phyloP scores from a whole-genome alignment of 2,797 vertebrate species.

The Nothura maculosa region DNA sequence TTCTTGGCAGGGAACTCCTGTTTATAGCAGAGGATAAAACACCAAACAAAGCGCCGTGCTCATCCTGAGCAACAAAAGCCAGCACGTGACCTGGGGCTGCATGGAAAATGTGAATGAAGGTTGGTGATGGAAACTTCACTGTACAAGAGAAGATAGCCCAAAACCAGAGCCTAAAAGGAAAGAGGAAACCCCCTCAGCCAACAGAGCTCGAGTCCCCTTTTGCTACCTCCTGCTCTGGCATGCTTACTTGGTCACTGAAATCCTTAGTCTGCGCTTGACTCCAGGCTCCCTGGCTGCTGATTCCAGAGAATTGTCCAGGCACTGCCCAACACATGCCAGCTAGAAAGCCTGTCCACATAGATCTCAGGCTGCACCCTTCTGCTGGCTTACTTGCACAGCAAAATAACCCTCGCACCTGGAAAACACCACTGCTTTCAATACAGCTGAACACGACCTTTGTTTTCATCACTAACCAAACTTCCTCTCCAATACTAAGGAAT shows the following conservation, averaged over 20 bases:
- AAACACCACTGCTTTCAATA: background rate
- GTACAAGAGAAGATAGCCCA: conserved; percentile 33
- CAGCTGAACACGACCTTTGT: background rate
- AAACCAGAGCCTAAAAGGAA: conserved; percentile 38
- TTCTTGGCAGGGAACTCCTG: conserved; percentile 49
- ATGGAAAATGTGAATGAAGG: conserved; percentile 60
- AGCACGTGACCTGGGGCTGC: conserved; percentile 55
- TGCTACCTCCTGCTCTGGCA: background rate
- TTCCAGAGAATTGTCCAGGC: background rate
- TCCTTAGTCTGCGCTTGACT: background rate
- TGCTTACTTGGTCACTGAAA: background rate
- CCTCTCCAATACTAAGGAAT: background rate
- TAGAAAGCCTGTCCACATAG: background rate
- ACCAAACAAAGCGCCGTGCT: conserved; percentile 57
- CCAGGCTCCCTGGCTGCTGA: background rate
- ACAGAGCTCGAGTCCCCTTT: background rate
- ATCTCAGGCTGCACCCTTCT: background rate
- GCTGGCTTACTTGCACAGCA: background rate
- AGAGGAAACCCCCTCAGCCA: conserved; percentile 25
- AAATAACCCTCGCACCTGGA: background rate
- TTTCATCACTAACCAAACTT: background rate
- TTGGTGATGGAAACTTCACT: conserved; percentile 53
- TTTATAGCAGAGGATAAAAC: conserved; percentile 68
- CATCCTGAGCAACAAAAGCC: conserved; percentile 64
- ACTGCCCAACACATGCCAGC: background rate